Base-by-base conservation (phyloP, 2,797 vertebrate genomes). In the Rhodeus uyekii region DNA sequence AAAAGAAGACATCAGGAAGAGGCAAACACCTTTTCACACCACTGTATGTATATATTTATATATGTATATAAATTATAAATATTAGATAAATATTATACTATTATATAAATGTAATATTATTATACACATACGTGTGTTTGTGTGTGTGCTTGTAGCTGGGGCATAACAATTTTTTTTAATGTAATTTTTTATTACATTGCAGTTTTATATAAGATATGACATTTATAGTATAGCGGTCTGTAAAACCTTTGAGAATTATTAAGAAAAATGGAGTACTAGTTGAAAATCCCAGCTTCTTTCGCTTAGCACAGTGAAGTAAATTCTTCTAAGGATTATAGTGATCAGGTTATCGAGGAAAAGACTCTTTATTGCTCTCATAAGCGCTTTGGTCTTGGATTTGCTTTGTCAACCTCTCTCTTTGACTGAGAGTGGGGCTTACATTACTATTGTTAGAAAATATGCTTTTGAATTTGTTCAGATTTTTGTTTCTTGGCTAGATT, bases 321-420 rank as follows among this genome's bases (percentile, higher is more conserved):
- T 92, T 91, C 89, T 87, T 90, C 42, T 82, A 76, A 44, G 90
- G 90, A 92, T 91, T 93, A 91, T 83, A 84, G 85, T 87, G 87
- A 90, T 89, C 76, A 85, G 87, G 89, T 91, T 91, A 90, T 90
- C 83, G 50, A 82, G 90, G 83, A 83, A 87, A 89, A 82, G 74
- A 82, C 81, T 80, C 86, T 88, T 84, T 87, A 85, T 86, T 75
- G 78, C 14, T 84, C 88, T 86, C 50, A 36, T 27, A 73, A 73
- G 60, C 19, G 39, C 69, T 86, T 76, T 64, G 88, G 44, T 78
- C 77, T 68, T 38, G 83, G 88, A 88, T 88, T 90, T 86, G 76
- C 83, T 76, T 81, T 81, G 84, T 88, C 88, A 88, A 42, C 82
- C 83, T 89, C 83, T 84, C 78, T 81, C 75, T 88, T 87, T 90